Percentiles rank a stretch among this genome's conserved stretches.
Evolutionary conservation across 2,113 vertebrate genomes (phyloP).

Genomic region (Spea multiplicata): DNA sequence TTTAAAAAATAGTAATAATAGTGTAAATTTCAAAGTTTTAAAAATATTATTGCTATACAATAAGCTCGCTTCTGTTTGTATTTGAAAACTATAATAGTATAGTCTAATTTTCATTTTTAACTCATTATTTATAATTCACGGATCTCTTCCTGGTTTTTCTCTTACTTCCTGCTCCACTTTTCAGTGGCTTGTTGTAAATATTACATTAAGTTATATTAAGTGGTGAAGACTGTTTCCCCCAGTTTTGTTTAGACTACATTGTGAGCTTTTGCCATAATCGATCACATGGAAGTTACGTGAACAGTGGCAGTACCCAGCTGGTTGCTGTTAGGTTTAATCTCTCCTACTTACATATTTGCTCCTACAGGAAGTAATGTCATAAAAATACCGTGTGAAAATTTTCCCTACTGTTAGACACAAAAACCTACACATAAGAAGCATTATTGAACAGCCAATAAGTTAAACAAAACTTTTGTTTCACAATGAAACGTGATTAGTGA

Average conservation of each 20-base stretch:
- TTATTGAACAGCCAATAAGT: too few relatives aligned
- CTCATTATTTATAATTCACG: neutral
- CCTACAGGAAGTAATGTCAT: conserved; percentile 27
- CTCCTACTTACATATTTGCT: conserved; percentile 16
- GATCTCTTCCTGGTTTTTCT: too few relatives aligned
- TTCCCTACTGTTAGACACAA: neutral
- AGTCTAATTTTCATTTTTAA: neutral
- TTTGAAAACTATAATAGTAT: too few relatives aligned
- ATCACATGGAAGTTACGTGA: conserved; percentile 24
- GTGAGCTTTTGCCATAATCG: conserved; percentile 27
- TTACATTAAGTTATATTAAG: neutral
- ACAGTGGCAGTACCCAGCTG: conserved; percentile 34
- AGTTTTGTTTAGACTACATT: conserved; percentile 30
- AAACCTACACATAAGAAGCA: too few relatives aligned
- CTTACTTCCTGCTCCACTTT: neutral
- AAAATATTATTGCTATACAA: too few relatives aligned
- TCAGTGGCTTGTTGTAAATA: neutral
- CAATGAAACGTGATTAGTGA: too few relatives aligned
- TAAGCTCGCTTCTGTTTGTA: too few relatives aligned
- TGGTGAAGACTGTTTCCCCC: neutral
- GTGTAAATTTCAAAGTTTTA: too few relatives aligned
- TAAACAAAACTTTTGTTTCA: too few relatives aligned
- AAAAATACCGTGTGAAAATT: conserved; percentile 19
- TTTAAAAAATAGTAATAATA: too few relatives aligned
- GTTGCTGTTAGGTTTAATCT: conserved; percentile 32